Conservation (phyloP, 2,797 vertebrate species). For the Hydrocynus forskahlii region DNA sequence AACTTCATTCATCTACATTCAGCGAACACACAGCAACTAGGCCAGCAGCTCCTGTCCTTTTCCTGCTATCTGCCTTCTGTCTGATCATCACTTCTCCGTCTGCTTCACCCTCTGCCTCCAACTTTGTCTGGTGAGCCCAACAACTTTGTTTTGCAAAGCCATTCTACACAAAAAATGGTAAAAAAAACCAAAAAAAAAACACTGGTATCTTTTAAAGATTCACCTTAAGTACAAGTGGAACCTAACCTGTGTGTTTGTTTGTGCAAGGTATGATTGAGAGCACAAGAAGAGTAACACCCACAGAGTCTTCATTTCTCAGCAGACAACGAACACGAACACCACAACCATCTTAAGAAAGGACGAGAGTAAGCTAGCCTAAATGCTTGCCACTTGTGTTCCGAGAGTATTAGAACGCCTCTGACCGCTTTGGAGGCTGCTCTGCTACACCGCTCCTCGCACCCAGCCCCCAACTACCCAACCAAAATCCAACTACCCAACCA, state of each 20-base stretch:
- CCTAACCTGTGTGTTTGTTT: too few species aligned
- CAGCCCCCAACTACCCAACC: too few species aligned
- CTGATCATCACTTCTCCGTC: too few species aligned
- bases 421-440: conserved; percentile 65
- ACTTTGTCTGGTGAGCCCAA: neutral
- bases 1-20: conserved; percentile 13
- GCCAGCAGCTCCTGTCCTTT: conserved; percentile 10
- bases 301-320: neutral
- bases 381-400: conserved; percentile 5
- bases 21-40: conserved; percentile 20
- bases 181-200: too few species aligned
- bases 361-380: neutral
- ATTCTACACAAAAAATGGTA: too few species aligned
- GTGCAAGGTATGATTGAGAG: neutral
- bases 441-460: conserved; percentile 53
- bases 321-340: neutral
- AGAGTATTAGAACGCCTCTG: conserved; percentile 73
- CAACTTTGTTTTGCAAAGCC: too few species aligned
- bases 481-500: too few species aligned
- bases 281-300: neutral
- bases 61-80: conserved; percentile 30
- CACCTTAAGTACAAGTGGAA: too few species aligned
- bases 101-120: neutral
- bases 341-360: neutral
- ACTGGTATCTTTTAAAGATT: too few species aligned